These are phyloP conservation scores for Pogonocichla stellata DNA, from an alignment of 2,113 vertebrate genomes.

Conservation along the genomic window DNA sequence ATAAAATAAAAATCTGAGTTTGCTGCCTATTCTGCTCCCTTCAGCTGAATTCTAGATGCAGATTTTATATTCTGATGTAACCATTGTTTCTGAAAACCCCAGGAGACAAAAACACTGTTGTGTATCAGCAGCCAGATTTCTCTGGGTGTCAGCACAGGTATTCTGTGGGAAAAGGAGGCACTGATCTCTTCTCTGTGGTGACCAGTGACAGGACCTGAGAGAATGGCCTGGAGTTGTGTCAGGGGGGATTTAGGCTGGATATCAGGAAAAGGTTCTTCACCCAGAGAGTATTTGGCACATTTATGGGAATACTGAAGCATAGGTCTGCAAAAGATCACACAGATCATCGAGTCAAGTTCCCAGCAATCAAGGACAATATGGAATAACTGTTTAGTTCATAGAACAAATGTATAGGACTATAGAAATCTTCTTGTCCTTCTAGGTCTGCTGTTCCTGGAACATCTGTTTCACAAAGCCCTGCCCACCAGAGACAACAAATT, in stretches of 20 bases:
- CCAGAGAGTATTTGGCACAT: not conserved
- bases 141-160: not conserved
- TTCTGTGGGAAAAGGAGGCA: not conserved
- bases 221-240: not conserved
- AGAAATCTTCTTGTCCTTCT: not conserved
- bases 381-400: not conserved
- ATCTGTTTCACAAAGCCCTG: not conserved
- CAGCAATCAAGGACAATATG: not conserved
- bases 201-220: accelerated
- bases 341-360: not conserved
- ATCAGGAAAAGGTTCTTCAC: not conserved
- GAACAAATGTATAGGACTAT: not conserved
- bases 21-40: not conserved
- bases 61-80: not conserved
- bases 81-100: not conserved
- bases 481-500: not conserved
- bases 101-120: not conserved
- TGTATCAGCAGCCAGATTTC: not conserved
- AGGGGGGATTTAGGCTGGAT: no score
- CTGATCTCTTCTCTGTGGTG: not conserved
- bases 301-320: not conserved
- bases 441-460: not conserved
- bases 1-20: not conserved
- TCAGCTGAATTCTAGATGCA: not conserved
- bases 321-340: not conserved